A percentile compares a stretch with the other conserved stretches of the same genome.
These are phyloP conservation scores for Burhinus bistriatus DNA, from an alignment of 2,113 vertebrate species.

Conservation along the genomic window DNA sequence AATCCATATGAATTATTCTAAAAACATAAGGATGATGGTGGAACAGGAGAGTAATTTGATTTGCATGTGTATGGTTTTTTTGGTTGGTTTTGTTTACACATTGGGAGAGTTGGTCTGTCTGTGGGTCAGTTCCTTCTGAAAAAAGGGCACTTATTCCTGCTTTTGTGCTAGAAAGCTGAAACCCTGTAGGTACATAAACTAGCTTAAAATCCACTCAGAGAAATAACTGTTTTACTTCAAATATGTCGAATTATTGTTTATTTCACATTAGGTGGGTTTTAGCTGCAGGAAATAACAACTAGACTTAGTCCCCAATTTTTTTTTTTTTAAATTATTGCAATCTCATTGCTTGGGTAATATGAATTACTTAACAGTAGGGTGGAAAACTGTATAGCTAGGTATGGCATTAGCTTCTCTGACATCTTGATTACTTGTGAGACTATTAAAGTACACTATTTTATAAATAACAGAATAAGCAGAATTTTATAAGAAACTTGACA, in stretches of 20 bases:
- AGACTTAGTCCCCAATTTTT: neutral
- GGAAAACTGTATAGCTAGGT: neutral
- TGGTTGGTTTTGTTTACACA: slow-evolving; percentile 6
- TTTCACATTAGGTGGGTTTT: neutral
- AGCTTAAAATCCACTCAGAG: neutral
- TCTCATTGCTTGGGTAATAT: neutral
- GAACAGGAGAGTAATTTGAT: neutral
- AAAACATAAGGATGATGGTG: fast-evolving
- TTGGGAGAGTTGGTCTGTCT: neutral
- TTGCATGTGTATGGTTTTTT: neutral
- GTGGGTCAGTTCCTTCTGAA: neutral
- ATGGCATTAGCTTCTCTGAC: neutral
- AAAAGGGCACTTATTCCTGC: neutral
- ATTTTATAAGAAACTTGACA: neutral
- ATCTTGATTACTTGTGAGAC: neutral
- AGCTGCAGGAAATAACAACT: neutral
- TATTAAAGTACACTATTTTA: neutral
- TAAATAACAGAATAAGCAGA: neutral
- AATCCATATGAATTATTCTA: neutral
- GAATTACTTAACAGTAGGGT: neutral
- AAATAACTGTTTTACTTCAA: neutral
- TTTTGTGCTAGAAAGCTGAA: neutral
- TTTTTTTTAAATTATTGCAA: neutral
- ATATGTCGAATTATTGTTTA: neutral
- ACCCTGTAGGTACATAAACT: neutral